Conservation (phyloP, 2,888 invertebrate species). For the Caenorhabditis imperialis region DNA sequence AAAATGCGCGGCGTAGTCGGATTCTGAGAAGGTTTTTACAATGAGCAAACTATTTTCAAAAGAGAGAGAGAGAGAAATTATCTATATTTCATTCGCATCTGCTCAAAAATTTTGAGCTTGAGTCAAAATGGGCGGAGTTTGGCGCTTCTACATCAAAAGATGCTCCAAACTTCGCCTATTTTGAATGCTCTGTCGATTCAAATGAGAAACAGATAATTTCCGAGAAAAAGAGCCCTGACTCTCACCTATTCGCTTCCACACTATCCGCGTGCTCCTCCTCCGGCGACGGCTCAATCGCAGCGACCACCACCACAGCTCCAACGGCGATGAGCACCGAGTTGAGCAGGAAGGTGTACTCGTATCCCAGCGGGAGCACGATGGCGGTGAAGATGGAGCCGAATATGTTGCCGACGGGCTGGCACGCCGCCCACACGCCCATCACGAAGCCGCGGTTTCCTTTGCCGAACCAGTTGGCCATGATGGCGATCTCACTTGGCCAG, state of each 20-base stretch:
- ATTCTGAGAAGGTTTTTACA: slow-evolving; percentile 10
- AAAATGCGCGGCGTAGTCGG: slow-evolving; percentile 12
- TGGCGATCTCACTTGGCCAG: slow-evolving; percentile 80
- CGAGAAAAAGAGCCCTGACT: neutral
- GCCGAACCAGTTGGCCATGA: slow-evolving; percentile 81
- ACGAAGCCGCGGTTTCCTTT: slow-evolving; percentile 79
- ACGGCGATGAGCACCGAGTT: slow-evolving; percentile 79
- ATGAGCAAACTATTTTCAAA: neutral
- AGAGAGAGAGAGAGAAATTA: neutral
- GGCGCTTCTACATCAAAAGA: too few species aligned
- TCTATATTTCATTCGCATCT: neutral
- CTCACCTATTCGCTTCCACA: slow-evolving; percentile 32
- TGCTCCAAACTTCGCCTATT: slow-evolving; percentile 4
- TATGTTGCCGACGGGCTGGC: slow-evolving; percentile 81
- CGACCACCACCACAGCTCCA: slow-evolving; percentile 79
- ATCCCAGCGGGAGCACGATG: slow-evolving; percentile 79
- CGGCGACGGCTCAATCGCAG: slow-evolving; percentile 79
- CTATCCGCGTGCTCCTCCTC: slow-evolving; percentile 65
- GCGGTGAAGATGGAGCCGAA: slow-evolving; percentile 80
- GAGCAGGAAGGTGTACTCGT: slow-evolving; percentile 80
- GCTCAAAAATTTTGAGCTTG: too few species aligned
- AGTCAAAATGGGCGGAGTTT: too few species aligned
- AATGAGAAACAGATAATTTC: too few species aligned
- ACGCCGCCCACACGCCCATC: slow-evolving; percentile 81
- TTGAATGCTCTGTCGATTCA: neutral